Percentiles rank a stretch among this genome's conserved stretches.
Conservation (phyloP, 2,113 vertebrate species). For the Toxotes chatareus region DNA sequence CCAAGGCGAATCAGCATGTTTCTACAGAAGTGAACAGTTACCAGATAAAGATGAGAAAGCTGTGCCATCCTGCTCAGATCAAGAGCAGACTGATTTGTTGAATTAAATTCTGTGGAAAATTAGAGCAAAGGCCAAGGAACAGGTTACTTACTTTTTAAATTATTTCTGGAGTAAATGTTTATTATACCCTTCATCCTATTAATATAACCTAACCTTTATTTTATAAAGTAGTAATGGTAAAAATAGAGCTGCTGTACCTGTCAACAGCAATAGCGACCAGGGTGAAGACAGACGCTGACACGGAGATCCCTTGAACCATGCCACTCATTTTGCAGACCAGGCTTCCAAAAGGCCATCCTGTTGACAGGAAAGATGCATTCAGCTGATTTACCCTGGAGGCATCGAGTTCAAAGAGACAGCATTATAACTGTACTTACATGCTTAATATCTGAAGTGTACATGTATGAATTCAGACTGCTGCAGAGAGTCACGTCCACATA, state of each 20-base stretch:
- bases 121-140: too few species aligned
- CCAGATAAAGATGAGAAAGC: background rate
- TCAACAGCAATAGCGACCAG: conserved; percentile 94
- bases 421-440: background rate
- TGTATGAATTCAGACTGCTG: background rate
- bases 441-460: background rate
- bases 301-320: conserved; percentile 93
- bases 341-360: conserved; percentile 97
- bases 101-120: too few species aligned
- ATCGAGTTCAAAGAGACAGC: background rate
- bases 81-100: too few species aligned
- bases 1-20: background rate
- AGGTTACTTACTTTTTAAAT: too few species aligned
- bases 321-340: conserved; percentile 94
- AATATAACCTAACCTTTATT: too few species aligned
- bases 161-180: too few species aligned
- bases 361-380: conserved; percentile 38
- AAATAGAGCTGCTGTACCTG: conserved; percentile 82
- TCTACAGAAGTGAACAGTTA: background rate
- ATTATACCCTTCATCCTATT: too few species aligned
- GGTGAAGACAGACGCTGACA: conserved; percentile 94
- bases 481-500: conserved; percentile 2
- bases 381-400: background rate
- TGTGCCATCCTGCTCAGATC: background rate
- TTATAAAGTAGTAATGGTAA: background rate